phyloP scores from a whole-genome alignment of 2,888 invertebrate genomes.

The Pyrocoelia pectoralis region DNA sequence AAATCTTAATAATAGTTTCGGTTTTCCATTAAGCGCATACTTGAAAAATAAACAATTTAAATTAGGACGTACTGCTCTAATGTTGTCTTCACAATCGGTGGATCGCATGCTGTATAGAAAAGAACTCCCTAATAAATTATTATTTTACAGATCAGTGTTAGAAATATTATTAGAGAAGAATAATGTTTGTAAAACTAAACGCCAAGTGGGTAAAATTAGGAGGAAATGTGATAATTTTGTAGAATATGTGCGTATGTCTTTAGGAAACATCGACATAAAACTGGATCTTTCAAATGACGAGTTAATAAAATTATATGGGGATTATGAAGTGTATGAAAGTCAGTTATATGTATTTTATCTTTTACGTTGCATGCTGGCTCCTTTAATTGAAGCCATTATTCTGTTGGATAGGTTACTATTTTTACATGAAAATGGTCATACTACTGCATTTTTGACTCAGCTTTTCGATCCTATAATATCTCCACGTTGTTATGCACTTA shows the following conservation, averaged over 20 bases:
- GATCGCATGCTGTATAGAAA: slow-evolving; percentile 69
- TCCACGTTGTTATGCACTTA: slow-evolving; percentile 81
- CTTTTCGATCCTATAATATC: slow-evolving; percentile 86
- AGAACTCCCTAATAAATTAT: slow-evolving; percentile 68
- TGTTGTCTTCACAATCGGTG: slow-evolving; percentile 86
- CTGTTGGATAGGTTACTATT: slow-evolving; percentile 82
- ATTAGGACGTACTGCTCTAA: slow-evolving; percentile 80
- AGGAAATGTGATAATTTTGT: slow-evolving; percentile 67
- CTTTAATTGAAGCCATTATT: slow-evolving; percentile 82
- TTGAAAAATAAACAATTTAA: slow-evolving; percentile 62
- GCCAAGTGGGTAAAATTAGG: slow-evolving; percentile 63
- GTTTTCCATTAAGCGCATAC: slow-evolving; percentile 75
- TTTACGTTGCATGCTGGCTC: slow-evolving; percentile 77
- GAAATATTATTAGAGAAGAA: slow-evolving; percentile 67
- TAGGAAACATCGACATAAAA: slow-evolving; percentile 67
- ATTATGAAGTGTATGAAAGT: slow-evolving; percentile 61
- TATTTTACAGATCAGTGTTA: slow-evolving; percentile 80
- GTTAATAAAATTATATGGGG: slow-evolving; percentile 57
- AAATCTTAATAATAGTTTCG: slow-evolving; percentile 45
- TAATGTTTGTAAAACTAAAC: slow-evolving; percentile 56
- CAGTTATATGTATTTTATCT: slow-evolving; percentile 79
- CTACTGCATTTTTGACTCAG: slow-evolving; percentile 71
- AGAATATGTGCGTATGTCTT: slow-evolving; percentile 75
- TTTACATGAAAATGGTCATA: slow-evolving; percentile 71
- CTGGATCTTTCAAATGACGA: slow-evolving; percentile 59